phyloP scores from a whole-genome alignment of 2,797 vertebrate genomes.

The Sebastes hubbsi region DNA sequence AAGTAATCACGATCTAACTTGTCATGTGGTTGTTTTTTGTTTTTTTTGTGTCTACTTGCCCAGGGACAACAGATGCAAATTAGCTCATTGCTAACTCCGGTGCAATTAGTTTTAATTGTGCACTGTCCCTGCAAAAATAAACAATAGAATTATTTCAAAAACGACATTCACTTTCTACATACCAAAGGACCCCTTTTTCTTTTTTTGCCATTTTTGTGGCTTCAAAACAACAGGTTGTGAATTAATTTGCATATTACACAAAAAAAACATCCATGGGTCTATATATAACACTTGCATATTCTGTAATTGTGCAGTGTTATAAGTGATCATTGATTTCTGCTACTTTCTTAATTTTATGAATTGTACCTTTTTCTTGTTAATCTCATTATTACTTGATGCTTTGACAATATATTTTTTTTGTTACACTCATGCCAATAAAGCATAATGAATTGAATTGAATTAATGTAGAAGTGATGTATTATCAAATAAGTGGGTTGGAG shows the following conservation, averaged over 20 bases:
- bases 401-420: background rate
- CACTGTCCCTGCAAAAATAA: background rate
- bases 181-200: background rate
- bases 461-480: background rate
- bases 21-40: background rate
- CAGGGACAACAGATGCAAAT: no score
- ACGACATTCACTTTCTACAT: background rate
- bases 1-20: background rate
- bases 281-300: background rate
- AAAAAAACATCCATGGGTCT: background rate
- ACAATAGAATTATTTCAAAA: background rate
- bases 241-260: background rate
- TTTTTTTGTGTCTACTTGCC: no score
- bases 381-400: no score
- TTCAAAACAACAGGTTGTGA: background rate
- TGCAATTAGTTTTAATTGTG: background rate
- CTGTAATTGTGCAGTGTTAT: background rate
- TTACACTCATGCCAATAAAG: no score
- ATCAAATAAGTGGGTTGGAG: background rate
- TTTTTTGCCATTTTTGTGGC: background rate
- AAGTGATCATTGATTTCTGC: no score
- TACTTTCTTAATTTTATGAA: no score
- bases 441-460: background rate
- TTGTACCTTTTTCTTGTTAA: no score
- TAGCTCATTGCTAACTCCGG: no score